Percentiles rank a stretch among this genome's conserved stretches.
These are phyloP conservation scores for Venustaconcha ellipsiformis DNA, from an alignment of 1,140 invertebrate genomes.

Conservation along the genomic window DNA sequence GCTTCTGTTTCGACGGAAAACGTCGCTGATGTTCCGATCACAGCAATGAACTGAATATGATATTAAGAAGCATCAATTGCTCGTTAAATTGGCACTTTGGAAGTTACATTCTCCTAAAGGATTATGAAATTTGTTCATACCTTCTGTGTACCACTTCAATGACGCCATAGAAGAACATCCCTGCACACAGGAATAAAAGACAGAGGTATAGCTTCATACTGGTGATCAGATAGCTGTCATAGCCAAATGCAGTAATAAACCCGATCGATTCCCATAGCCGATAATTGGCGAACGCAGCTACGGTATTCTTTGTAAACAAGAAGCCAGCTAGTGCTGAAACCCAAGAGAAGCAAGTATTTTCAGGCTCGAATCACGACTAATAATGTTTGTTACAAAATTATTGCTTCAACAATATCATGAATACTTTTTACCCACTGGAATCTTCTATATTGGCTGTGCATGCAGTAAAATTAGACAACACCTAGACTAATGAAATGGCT, in stretches of 20 bases:
- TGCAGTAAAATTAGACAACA: too few relatives aligned
- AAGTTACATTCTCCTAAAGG: conserved; percentile 5
- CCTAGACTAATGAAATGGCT: too few relatives aligned
- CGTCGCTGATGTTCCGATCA: too few relatives aligned
- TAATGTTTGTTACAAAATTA: too few relatives aligned
- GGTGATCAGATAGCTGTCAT: conserved; percentile 84
- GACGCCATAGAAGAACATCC: conserved; percentile 83
- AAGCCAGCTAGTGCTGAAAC: conserved; percentile 88
- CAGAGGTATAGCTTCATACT: conserved; percentile 90
- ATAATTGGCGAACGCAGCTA: conserved; percentile 97
- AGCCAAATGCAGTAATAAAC: conserved; percentile 90
- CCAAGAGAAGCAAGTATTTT: too few relatives aligned
- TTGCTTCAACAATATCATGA: too few relatives aligned
- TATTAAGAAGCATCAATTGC: too few relatives aligned
- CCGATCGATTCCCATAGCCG: conserved; percentile 89
- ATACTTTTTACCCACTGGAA: too few relatives aligned
- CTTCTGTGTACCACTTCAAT: conserved; percentile 77
- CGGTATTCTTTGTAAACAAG: conserved; percentile 87
- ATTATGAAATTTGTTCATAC: conserved; percentile 4
- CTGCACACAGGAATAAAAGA: conserved; percentile 80
- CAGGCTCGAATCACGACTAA: too few relatives aligned
- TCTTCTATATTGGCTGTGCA: too few relatives aligned
- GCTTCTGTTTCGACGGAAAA: too few relatives aligned
- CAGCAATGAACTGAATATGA: too few relatives aligned
- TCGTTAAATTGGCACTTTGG: neutral